Conservation (phyloP, 2,113 vertebrate genomes). For the Thymallus thymallus region DNA sequence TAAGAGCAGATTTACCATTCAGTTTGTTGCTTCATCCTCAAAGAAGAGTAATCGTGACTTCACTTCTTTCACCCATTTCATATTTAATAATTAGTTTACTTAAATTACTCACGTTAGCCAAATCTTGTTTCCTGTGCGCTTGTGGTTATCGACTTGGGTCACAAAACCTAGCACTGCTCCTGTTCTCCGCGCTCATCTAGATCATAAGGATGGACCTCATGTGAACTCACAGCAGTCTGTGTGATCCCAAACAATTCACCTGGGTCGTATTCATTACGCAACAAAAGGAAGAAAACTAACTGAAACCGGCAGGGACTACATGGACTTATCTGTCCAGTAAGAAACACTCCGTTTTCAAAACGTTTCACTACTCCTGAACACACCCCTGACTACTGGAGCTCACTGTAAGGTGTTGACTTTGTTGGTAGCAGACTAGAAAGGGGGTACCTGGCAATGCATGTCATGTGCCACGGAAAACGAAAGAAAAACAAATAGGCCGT, state of each 20-base stretch:
- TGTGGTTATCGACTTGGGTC: conserved; percentile 41
- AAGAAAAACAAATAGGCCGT: conserved; percentile 72
- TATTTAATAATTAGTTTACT: conserved; percentile 65
- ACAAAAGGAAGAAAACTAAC: too few relatives aligned
- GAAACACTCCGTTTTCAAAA: too few relatives aligned
- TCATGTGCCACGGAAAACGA: conserved; percentile 70
- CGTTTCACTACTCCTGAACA: too few relatives aligned
- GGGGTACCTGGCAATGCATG: conserved; percentile 42
- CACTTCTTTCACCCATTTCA: conserved; percentile 57
- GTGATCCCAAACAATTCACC: conserved; percentile 21
- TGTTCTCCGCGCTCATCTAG: conserved; percentile 42
- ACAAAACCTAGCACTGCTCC: conserved; percentile 27
- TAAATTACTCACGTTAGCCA: conserved; percentile 56
- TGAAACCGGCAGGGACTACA: not conserved
- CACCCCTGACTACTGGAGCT: conserved; percentile 31
- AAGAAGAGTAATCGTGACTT: conserved; percentile 47
- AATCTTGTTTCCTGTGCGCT: conserved; percentile 49
- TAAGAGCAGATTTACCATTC: conserved; percentile 59
- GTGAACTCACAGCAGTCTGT: conserved; percentile 26
- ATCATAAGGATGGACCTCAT: not conserved
- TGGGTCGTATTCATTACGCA: not conserved
- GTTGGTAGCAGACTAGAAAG: conserved; percentile 52
- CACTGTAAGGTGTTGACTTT: conserved; percentile 29
- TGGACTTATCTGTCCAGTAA: too few relatives aligned
- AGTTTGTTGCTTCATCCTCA: conserved; percentile 64